Conservation (phyloP, 2,113 vertebrate genomes). For the Ceyx margarethae region DNA sequence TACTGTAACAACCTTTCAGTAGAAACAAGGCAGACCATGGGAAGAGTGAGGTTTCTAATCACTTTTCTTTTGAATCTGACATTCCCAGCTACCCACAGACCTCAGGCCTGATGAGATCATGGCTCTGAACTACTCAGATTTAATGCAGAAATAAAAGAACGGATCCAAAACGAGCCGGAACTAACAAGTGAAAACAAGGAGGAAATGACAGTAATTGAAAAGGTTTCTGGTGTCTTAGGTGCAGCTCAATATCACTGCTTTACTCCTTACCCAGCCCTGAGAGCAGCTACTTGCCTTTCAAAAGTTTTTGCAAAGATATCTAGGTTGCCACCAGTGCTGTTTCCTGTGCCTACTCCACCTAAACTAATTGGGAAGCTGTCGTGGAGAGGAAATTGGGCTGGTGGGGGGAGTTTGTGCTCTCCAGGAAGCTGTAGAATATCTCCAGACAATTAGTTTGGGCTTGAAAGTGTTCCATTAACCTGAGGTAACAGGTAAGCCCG, state of each 20-base stretch:
- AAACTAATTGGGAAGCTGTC: background rate
- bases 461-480: constrained; percentile 9
- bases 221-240: background rate
- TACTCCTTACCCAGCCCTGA: background rate
- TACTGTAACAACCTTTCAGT: constrained; percentile 1
- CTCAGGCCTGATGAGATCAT: background rate
- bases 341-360: background rate
- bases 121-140: background rate
- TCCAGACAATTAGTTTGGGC: constrained; percentile 26
- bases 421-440: background rate
- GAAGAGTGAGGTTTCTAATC: background rate
- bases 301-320: background rate
- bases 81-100: background rate
- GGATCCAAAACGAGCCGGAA: constrained; percentile 3
- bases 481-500: background rate
- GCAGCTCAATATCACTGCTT: background rate
- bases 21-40: background rate
- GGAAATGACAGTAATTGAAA: background rate
- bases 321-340: background rate
- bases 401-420: background rate
- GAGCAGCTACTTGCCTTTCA: background rate
- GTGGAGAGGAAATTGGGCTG: background rate
- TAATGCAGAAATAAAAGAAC: background rate
- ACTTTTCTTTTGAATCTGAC: background rate
- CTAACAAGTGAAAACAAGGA: constrained; percentile 23